These are phyloP conservation scores for Kradibia gibbosae DNA, from an alignment of 1,140 invertebrate species.

Conservation along the genomic window DNA sequence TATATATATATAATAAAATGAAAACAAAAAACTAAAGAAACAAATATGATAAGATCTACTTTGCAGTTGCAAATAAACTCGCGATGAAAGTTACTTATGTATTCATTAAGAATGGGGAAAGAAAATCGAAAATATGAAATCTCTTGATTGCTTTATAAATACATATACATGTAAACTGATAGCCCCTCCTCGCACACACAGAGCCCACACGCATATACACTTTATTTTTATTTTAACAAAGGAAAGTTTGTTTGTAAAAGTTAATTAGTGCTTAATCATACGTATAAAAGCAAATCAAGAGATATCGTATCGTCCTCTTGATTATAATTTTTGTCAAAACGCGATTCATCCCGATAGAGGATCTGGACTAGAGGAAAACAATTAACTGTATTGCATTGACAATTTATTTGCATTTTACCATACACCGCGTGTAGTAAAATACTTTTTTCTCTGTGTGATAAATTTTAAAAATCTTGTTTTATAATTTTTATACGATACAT, in stretches of 20 bases:
- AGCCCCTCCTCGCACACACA: too few relatives aligned
- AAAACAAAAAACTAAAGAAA: conserved; percentile 22
- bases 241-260: conserved; percentile 40
- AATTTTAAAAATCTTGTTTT: conserved; percentile 51
- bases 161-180: too few relatives aligned
- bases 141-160: conserved; percentile 45
- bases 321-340: conserved; percentile 48
- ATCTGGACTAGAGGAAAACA: conserved; percentile 35
- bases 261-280: conserved; percentile 37
- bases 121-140: conserved; percentile 42
- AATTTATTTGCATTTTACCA: conserved; percentile 43
- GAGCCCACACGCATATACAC: too few relatives aligned
- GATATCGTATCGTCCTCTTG: conserved; percentile 34
- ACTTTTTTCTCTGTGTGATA: conserved; percentile 43
- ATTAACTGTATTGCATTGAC: conserved; percentile 35
- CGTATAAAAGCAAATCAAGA: conserved; percentile 41
- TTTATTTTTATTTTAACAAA: conserved; percentile 44
- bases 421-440: conserved; percentile 34
- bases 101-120: conserved; percentile 45
- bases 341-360: conserved; percentile 43
- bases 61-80: conserved; percentile 47
- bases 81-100: conserved; percentile 43
- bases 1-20: conserved; percentile 49
- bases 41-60: conserved; percentile 24
- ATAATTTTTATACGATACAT: conserved; percentile 48